Percentiles rank a stretch among this genome's conserved stretches.
Evolutionary conservation across 2,797 vertebrate genomes (phyloP).

Genomic region (Sciaenops ocellatus): DNA sequence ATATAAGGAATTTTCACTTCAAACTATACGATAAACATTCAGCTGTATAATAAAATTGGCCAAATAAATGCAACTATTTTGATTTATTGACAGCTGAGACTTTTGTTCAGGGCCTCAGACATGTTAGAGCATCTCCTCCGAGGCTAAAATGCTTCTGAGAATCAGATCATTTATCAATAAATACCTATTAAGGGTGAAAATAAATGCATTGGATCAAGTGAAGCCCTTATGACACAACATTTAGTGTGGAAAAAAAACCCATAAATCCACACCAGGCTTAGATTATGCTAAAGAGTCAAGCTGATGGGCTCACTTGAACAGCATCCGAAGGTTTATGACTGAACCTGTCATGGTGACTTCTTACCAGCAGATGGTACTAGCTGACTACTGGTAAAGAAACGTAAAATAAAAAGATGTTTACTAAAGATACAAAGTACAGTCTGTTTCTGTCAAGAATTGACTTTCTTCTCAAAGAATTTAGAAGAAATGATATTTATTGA

Average conservation of each 20-base stretch:
- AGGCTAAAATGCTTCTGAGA: neutral
- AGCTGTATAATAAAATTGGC: neutral
- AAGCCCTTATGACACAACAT: no score
- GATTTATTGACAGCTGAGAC: neutral
- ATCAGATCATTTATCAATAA: neutral
- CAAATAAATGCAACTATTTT: no score
- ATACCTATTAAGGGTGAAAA: neutral
- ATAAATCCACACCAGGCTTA: no score
- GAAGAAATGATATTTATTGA: no score
- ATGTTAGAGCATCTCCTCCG: neutral
- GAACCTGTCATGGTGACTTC: neutral
- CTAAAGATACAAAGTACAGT: neutral
- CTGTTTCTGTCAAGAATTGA: neutral
- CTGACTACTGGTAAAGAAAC: neutral
- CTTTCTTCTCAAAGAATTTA: neutral
- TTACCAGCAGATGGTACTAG: constrained; percentile 1
- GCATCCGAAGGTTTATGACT: neutral
- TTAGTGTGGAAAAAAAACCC: neutral
- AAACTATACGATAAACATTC: neutral
- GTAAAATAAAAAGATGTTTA: no score
- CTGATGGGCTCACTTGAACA: no score
- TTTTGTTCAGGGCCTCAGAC: neutral
- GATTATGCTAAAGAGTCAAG: neutral
- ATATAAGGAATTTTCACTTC: neutral
- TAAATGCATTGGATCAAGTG: neutral